Conservation (phyloP, 1,140 invertebrate species). For the Calosoma granatense region DNA sequence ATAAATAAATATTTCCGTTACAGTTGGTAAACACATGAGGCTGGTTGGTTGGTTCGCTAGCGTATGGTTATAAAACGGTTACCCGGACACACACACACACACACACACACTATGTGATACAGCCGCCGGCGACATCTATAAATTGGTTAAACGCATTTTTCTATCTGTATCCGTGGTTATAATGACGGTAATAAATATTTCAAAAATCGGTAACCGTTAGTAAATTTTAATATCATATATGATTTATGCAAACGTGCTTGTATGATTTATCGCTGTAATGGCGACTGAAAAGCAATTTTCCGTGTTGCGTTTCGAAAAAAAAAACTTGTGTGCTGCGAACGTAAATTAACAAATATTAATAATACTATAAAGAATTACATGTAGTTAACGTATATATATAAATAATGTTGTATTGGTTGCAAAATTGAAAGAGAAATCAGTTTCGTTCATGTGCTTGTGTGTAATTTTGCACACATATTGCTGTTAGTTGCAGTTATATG, state of each 20-base stretch:
- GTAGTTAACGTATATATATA: not conserved
- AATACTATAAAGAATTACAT: too few species aligned
- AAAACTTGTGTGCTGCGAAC: not conserved
- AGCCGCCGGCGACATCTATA: not conserved
- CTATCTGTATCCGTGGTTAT: not conserved
- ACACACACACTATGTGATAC: too few species aligned
- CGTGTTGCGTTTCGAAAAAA: not conserved
- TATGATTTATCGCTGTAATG: not conserved
- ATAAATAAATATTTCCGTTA: too few species aligned
- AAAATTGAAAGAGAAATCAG: not conserved
- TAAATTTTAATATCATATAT: not conserved
- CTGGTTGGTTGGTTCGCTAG: too few species aligned
- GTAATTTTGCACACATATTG: too few species aligned
- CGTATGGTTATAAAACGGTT: too few species aligned
- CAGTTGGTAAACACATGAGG: too few species aligned
- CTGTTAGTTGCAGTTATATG: not conserved
- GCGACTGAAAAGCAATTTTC: not conserved
- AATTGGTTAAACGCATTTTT: not conserved
- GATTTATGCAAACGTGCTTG: not conserved
- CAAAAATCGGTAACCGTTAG: not conserved
- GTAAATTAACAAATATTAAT: not conserved
- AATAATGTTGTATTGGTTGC: not conserved
- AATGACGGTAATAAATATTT: constrained; percentile 3
- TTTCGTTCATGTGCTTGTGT: not conserved
- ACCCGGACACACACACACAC: too few species aligned